phyloP scores from a whole-genome alignment of 92 coral and sea anemone genomes.

The Epizoanthus ramosus region DNA sequence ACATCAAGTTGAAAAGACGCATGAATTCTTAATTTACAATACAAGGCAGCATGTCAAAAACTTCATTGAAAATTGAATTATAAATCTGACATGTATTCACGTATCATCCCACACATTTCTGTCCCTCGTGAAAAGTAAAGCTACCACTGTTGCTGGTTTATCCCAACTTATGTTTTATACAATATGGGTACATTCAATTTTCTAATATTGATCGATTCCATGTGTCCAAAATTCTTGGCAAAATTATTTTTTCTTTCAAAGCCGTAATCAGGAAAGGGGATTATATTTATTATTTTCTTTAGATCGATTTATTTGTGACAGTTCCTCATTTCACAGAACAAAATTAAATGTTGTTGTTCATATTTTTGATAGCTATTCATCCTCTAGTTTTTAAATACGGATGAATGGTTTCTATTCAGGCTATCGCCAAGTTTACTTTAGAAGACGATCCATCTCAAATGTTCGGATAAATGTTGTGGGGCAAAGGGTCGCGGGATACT shows the following conservation, averaged over 20 bases:
- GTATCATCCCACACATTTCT: slow-evolving; percentile 15
- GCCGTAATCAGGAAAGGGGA: slow-evolving; percentile 9
- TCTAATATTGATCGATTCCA: background rate
- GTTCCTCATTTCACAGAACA: slow-evolving; percentile 4
- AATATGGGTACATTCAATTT: background rate
- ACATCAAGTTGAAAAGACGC: slow-evolving; percentile 27
- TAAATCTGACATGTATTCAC: slow-evolving; percentile 32
- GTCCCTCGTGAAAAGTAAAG: background rate
- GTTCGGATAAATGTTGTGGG: slow-evolving; percentile 39
- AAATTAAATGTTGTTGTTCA: background rate
- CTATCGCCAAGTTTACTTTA: slow-evolving; percentile 11
- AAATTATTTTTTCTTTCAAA: slow-evolving; percentile 2
- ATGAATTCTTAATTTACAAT: slow-evolving; percentile 61
- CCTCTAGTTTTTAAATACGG: background rate
- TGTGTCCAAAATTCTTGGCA: background rate
- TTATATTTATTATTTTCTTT: slow-evolving; percentile 12
- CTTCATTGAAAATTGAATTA: slow-evolving; percentile 54
- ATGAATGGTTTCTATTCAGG: slow-evolving; percentile 9
- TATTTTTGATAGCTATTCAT: background rate
- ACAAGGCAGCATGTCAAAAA: slow-evolving; percentile 46
- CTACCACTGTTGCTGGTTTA: background rate
- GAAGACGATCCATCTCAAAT: slow-evolving; percentile 24
- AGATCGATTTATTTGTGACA: slow-evolving; percentile 7
- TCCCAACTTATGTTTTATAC: background rate
- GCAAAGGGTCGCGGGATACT: slow-evolving; percentile 46